Evolutionary conservation across 1,140 invertebrate genomes (phyloP).

Genomic region (Acromyrmex heyeri): DNA sequence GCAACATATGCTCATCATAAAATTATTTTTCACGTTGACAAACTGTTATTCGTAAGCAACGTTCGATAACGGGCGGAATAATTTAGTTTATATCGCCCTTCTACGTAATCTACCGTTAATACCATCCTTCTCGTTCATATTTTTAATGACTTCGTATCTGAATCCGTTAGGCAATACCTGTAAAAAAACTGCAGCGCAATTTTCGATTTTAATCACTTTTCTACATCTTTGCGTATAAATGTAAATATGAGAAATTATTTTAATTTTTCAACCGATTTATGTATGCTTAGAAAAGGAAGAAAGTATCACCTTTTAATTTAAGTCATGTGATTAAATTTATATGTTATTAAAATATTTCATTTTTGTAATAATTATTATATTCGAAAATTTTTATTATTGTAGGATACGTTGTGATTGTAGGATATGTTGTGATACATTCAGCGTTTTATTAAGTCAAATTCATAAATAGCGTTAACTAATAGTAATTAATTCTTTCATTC

Average conservation of each 20-base stretch:
- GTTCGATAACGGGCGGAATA: conserved; percentile 58
- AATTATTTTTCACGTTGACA: conserved; percentile 65
- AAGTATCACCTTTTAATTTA: conserved; percentile 32
- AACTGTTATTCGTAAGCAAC: conserved; percentile 70
- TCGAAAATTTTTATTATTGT: background rate
- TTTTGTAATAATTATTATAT: conserved; percentile 27
- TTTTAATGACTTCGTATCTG: conserved; percentile 69
- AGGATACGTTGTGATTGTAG: no score
- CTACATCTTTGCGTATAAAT: background rate
- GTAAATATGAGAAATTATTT: conserved; percentile 47
- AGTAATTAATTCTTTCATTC: background rate
- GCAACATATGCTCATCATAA: conserved; percentile 43
- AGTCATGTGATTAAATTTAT: conserved; percentile 1
- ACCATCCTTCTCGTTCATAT: conserved; percentile 61
- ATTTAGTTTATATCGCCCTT: conserved; percentile 67
- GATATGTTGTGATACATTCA: no score
- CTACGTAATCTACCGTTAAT: conserved; percentile 57
- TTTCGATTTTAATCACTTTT: conserved; percentile 57
- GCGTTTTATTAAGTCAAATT: background rate
- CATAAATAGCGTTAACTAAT: background rate
- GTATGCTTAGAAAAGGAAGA: background rate
- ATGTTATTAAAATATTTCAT: conserved; percentile 10
- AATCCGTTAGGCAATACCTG: conserved; percentile 49
- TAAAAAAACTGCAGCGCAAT: conserved; percentile 44
- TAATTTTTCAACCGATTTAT: conserved; percentile 32